phyloP scores from a whole-genome alignment of 1,140 invertebrate genomes.

The Sweltsa coloradensis region DNA sequence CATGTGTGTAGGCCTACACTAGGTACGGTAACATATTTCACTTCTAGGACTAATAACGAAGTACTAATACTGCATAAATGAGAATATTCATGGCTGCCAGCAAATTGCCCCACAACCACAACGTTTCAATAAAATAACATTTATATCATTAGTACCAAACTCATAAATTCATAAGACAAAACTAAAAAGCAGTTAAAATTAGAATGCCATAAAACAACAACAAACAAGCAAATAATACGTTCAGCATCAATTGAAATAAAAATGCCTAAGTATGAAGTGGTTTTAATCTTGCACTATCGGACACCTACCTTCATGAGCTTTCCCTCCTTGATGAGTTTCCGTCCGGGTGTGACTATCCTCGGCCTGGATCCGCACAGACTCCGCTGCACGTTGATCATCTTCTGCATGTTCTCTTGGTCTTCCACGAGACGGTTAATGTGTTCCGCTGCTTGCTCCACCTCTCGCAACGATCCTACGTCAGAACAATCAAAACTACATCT shows the following conservation, averaged over 20 bases:
- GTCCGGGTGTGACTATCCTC: conserved; percentile 51
- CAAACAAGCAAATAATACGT: no score
- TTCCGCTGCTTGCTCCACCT: conserved; percentile 50
- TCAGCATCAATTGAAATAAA: no score
- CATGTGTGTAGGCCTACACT: no score
- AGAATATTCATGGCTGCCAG: no score
- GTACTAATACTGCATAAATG: no score
- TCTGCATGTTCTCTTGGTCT: conserved; percentile 57
- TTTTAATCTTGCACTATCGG: no score
- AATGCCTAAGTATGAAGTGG: no score
- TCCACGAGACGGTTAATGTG: conserved; percentile 59
- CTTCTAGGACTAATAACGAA: no score
- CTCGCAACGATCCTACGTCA: conserved; percentile 43
- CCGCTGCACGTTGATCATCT: conserved; percentile 51
- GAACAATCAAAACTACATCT: conserved; percentile 32
- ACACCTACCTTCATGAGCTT: conserved; percentile 47
- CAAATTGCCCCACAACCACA: no score
- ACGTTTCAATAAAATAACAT: no score
- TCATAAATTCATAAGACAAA: background rate
- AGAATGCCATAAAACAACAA: no score
- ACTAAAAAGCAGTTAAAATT: no score
- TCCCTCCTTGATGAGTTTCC: conserved; percentile 57
- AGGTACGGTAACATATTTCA: background rate
- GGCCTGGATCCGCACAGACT: conserved; percentile 42
- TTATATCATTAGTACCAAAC: background rate